These are phyloP conservation scores for Stichopus horrens DNA, from an alignment of 53 echinoderm and acorn worm species.

Conservation along the genomic window DNA sequence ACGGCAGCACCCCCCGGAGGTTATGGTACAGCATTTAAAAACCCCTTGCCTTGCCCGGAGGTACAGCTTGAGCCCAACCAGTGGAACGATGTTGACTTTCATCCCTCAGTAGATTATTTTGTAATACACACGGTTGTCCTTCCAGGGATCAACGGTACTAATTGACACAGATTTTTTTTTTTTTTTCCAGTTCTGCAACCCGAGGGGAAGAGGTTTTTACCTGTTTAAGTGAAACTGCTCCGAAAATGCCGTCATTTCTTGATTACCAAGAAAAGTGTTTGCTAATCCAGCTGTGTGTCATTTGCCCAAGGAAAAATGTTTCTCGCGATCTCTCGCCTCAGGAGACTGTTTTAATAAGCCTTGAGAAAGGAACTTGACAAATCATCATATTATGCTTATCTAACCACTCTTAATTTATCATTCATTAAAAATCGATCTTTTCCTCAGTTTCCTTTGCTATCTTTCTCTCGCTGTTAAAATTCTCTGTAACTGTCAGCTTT, in stretches of 20 bases:
- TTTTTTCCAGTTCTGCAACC: background rate
- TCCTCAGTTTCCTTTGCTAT: no score
- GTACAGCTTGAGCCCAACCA: background rate
- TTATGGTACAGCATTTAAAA: background rate
- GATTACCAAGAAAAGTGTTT: background rate
- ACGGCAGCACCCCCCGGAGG: background rate
- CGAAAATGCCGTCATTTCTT: background rate
- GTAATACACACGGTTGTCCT: background rate
- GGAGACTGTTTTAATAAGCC: no score
- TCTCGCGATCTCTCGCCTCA: no score
- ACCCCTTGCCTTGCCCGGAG: background rate
- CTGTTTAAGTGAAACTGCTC: background rate
- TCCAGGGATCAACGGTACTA: background rate
- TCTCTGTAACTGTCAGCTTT: no score
- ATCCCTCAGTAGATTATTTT: background rate
- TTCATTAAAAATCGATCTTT: no score
- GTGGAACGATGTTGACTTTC: background rate
- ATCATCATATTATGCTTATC: no score
- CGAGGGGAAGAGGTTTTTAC: background rate
- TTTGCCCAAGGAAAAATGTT: no score
- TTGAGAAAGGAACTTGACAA: no score
- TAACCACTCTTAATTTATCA: no score
- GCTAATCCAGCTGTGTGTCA: no score
- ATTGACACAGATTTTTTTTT: background rate
- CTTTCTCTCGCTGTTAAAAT: no score